Conservation (phyloP, 2,113 vertebrate species). For the pig (Sus scrofa) region DNA sequence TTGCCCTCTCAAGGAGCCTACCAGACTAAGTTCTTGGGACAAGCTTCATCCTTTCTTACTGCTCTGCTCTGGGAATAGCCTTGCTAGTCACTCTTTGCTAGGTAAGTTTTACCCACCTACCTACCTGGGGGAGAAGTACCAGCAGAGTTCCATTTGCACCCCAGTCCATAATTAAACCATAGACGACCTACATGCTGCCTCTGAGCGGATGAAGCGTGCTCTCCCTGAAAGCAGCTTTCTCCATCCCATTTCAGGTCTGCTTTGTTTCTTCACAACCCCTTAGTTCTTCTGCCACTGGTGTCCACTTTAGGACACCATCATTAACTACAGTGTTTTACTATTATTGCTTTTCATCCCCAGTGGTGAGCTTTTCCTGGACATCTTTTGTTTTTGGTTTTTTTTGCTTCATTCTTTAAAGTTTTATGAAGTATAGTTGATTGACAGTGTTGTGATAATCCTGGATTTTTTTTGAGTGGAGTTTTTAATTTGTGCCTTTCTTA, state of each 20-base stretch:
- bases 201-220: accelerated
- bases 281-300: accelerated
- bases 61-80: not conserved
- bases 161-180: no score
- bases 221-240: not conserved
- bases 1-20: not conserved
- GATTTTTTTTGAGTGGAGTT: not conserved
- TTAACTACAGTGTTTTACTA: not conserved
- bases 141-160: not conserved
- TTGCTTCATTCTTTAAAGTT: no score
- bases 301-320: accelerated
- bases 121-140: not conserved
- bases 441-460: no score
- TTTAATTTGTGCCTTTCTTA: not conserved
- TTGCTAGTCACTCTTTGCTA: not conserved
- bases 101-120: slow-evolving; percentile 27
- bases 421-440: no score
- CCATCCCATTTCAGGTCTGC: not conserved
- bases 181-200: not conserved
- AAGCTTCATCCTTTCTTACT: slow-evolving; percentile 33
- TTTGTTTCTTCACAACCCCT: not conserved
- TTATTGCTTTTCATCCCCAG: not conserved
- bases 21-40: slow-evolving; percentile 53
- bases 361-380: not conserved
- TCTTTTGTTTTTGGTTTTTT: not conserved